A percentile compares a stretch with the other conserved stretches of the same genome.
Evolutionary conservation across 2,888 invertebrate species (phyloP).

Genomic region (Sturmia bella): DNA sequence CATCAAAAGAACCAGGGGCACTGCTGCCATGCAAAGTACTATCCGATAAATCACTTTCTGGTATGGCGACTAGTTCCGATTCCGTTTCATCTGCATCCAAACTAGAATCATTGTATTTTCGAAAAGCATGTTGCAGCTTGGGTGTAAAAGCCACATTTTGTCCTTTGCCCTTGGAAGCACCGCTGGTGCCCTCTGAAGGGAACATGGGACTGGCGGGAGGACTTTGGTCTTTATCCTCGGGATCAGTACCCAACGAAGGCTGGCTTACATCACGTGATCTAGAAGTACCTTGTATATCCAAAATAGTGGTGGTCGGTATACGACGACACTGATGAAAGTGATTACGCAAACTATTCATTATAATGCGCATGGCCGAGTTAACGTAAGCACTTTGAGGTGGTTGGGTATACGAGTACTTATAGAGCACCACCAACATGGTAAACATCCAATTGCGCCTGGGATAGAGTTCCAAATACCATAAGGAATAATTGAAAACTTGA

Average conservation of each 20-base stretch:
- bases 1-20: conserved; percentile 87
- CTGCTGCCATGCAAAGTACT: conserved; percentile 91
- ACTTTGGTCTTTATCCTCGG: conserved; percentile 84
- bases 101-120: conserved; percentile 83
- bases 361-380: conserved; percentile 91
- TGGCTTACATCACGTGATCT: conserved; percentile 86
- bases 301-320: conserved; percentile 90
- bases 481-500: conserved; percentile 86
- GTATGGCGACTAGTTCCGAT: conserved; percentile 93
- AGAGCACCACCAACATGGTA: conserved; percentile 94
- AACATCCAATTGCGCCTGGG: conserved; percentile 95
- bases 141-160: conserved; percentile 86
- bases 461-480: conserved; percentile 94
- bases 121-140: conserved; percentile 83
- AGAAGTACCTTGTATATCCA: conserved; percentile 84
- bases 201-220: conserved; percentile 86
- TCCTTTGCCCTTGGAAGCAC: conserved; percentile 82
- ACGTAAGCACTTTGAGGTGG: conserved; percentile 88
- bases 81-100: conserved; percentile 93
- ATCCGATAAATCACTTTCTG: conserved; percentile 93
- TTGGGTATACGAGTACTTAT: conserved; percentile 93
- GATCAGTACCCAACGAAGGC: conserved; percentile 88
- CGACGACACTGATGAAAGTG: conserved; percentile 93
- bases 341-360: conserved; percentile 90
- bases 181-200: conserved; percentile 83